Evolutionary conservation across 2,113 vertebrate genomes (phyloP), one percentile per base, ranked within the genome.

Genomic region (Datnioides undecimradiatus): DNA sequence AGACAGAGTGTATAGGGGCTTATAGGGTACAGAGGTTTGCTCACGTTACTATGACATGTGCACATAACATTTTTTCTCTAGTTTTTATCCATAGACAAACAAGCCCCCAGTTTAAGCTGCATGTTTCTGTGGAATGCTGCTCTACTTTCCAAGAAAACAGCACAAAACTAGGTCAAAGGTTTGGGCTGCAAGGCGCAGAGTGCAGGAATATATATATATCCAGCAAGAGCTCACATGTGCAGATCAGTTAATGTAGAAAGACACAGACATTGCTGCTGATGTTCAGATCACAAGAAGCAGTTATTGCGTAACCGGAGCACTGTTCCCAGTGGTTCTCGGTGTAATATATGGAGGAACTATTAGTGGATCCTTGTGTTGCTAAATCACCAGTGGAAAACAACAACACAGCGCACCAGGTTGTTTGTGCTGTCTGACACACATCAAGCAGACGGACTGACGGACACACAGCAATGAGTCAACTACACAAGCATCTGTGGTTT

Each of bases 111-210:
- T 65, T 51, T 31, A 34, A 66, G 23, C 36, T 13, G 23, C 5
- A 23, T 4, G 40, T 13, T 73, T 70, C 27, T 65, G 63, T 25
- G n/a, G 59, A 25, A 60, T n/a, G 49, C 59, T 23, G 52, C 2
- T 73, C 29, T 45, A 25, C 12, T 60, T 89, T 90, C 87, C 31
- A 34, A 72, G 77, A 87, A 88, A 60, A 58, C 49, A 25, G 11
- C 34, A 1, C 2, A 17, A 63, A 86, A 90, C 21, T 91, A n/a
- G 83, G 87, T 63, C 63, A 90, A 86, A 90, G 87, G 87, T 91
- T 45, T 55, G 16, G 34, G 67, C 16, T 33, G 34, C 12, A 49
- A 19, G 31, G 7, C 33, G 7, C 33, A 36, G 58, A 38, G 41
- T 4, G 9, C 27, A 11, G 38, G 40, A 79, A 33, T 31, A 40